Conservation (phyloP, 2,113 vertebrate genomes). For the Leptobrachium ailaonicum region DNA sequence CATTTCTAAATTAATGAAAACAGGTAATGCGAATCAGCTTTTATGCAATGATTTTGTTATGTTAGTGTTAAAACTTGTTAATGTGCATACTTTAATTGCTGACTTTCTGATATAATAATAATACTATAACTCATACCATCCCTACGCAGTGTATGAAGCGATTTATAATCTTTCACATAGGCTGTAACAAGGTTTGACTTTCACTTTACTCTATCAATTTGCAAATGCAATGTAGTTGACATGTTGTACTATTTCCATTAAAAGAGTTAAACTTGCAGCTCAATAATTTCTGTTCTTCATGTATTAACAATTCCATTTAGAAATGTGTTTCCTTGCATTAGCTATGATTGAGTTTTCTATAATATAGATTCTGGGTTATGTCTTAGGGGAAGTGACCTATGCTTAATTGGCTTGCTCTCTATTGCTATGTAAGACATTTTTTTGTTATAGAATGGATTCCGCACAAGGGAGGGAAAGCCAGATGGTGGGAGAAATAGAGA, state of each 20-base stretch:
- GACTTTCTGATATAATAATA: no score
- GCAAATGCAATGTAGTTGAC: not conserved
- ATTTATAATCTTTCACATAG: not conserved
- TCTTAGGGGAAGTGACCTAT: conserved; percentile 49
- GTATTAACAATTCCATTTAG: conserved; percentile 10
- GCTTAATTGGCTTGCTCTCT: conserved; percentile 46
- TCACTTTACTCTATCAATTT: not conserved
- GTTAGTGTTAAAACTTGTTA: no score
- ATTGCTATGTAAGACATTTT: conserved; percentile 42
- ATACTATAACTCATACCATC: no score
- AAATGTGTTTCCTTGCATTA: conserved; percentile 39
- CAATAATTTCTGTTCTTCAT: conserved; percentile 9
- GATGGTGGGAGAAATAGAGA: conserved; percentile 44
- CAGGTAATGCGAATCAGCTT: no score
- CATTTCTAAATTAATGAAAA: no score
- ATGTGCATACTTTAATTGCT: no score
- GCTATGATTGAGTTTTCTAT: conserved; percentile 41
- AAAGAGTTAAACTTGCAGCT: conserved; percentile 28
- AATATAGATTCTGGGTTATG: conserved; percentile 48
- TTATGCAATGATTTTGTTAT: no score
- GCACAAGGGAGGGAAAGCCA: conserved; percentile 39
- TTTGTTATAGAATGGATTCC: conserved; percentile 38
- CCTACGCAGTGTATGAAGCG: no score
- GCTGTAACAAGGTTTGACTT: no score
- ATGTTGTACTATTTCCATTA: not conserved